Conservation (phyloP, 1,140 invertebrate species). For the Acromyrmex charruanus region DNA sequence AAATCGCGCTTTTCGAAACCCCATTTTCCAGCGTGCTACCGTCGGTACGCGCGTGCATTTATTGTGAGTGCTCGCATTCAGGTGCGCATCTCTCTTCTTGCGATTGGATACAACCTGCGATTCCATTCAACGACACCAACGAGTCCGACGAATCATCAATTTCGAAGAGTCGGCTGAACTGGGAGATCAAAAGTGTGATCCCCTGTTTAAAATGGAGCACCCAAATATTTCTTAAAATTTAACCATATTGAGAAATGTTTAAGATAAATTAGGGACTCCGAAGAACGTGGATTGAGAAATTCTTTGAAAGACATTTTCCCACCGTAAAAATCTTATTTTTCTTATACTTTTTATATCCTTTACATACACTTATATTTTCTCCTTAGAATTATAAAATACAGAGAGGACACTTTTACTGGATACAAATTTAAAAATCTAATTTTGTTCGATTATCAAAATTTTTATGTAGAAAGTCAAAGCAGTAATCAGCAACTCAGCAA, state of each 20-base stretch:
- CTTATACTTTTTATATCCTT: neutral
- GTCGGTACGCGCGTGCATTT: conserved; percentile 24
- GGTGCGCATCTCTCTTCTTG: conserved; percentile 24
- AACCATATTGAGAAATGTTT: neutral
- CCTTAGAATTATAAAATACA: neutral
- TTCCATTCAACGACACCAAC: conserved; percentile 38
- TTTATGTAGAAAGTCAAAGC: too few species aligned
- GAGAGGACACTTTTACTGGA: too few species aligned
- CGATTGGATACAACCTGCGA: conserved; percentile 67
- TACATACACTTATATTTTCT: neutral
- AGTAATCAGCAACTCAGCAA: too few species aligned
- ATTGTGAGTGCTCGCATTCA: conserved; percentile 57
- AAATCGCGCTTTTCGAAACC: conserved; percentile 37
- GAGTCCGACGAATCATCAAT: conserved; percentile 40
- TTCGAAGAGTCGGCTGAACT: neutral
- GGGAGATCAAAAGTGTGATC: conserved; percentile 27
- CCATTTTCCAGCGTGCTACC: conserved; percentile 37
- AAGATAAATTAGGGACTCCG: neutral
- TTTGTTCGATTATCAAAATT: too few species aligned
- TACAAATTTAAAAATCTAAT: too few species aligned
- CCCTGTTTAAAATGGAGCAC: neutral
- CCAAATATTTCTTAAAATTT: conserved; percentile 38
- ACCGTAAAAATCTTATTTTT: neutral
- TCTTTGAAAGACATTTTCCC: neutral
- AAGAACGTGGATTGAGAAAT: neutral